Base-by-base conservation (phyloP, 2,113 vertebrate species). In the Lampris incognitus region DNA sequence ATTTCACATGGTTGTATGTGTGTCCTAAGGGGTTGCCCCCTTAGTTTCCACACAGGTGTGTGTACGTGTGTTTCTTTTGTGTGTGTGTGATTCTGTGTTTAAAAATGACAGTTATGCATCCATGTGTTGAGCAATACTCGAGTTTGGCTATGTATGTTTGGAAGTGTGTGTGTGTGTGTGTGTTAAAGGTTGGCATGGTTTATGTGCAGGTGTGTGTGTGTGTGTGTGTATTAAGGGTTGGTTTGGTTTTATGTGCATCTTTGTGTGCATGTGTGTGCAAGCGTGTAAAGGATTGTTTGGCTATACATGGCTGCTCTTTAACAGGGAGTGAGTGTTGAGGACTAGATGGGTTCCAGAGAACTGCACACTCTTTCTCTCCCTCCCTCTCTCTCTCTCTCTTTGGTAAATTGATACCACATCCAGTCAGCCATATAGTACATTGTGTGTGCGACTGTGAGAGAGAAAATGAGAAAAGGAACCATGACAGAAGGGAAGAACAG, bases 401-500 rank as follows among this genome's bases (percentile, higher is more conserved):
- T 3, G 66, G 50, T 68, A 50, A 60, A 76, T 79, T 76, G 65
- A 76, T 66, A 69, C 60, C 60, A 39, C 65, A 64, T 82, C 59
- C 55, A 40, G 65, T 64, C 56, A 66, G 57, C 76, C 65, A 76
- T 69, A 62, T 72, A 63, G 54, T n/a, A 1, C 3, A 3, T 41
- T n/a, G 63, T 55, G 57, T 13, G 11, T 74, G 66, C 66, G 13
- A 37, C 13, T 51, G 50, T 56, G 52, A 7, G 40, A 38, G 66
- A 60, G 37, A 46, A 48, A 63, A 70, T 68, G n/a, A 41, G 61
- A 24, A 74, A 74, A 46, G 38, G 24, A 76, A n/a, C 41, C 8
- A 42, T 0, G 4, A 37, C 13, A 0, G 24, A 61, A n/a, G 48
- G n/a, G 2, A 11, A 39, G 41, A 75, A 62, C 24, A 62, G 55